These are phyloP conservation scores for Agrochola lota DNA, from an alignment of 2,888 invertebrate genomes.

Conservation along the genomic window DNA sequence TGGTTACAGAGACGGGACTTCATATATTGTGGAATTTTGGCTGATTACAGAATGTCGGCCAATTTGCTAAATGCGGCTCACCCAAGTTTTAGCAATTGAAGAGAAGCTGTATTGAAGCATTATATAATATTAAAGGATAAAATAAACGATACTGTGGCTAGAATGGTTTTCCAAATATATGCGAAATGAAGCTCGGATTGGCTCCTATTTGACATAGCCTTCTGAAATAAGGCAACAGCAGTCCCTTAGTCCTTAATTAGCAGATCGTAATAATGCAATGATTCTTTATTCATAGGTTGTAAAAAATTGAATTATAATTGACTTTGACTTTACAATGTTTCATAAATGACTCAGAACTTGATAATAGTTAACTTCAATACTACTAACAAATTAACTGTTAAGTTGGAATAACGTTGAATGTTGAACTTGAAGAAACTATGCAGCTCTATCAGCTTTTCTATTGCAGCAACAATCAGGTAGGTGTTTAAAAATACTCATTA, in stretches of 20 bases:
- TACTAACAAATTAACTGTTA: slow-evolving; percentile 7
- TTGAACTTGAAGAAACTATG: slow-evolving; percentile 30
- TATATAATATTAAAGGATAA: not conserved
- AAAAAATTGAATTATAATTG: slow-evolving; percentile 12
- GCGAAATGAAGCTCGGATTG: not conserved
- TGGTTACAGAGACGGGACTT: too few relatives aligned
- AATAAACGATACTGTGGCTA: not conserved
- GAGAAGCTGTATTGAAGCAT: not conserved
- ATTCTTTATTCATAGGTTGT: not conserved
- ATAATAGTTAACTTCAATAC: slow-evolving; percentile 12
- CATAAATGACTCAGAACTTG: not conserved
- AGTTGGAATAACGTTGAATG: not conserved
- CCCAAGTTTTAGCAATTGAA: too few relatives aligned
- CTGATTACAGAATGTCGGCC: too few relatives aligned
- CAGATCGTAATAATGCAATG: not conserved
- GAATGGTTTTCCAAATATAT: not conserved
- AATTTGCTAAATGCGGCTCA: too few relatives aligned
- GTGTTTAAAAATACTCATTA: slow-evolving; percentile 54
- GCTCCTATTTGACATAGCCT: too few relatives aligned
- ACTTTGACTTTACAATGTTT: not conserved
- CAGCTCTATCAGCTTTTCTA: slow-evolving; percentile 26
- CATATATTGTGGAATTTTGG: too few relatives aligned
- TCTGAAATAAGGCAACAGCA: not conserved
- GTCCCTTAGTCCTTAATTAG: not conserved
- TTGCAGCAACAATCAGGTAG: slow-evolving; percentile 31